Base-by-base conservation (phyloP, 2,797 vertebrate genomes). In the Furcifer pardalis region DNA sequence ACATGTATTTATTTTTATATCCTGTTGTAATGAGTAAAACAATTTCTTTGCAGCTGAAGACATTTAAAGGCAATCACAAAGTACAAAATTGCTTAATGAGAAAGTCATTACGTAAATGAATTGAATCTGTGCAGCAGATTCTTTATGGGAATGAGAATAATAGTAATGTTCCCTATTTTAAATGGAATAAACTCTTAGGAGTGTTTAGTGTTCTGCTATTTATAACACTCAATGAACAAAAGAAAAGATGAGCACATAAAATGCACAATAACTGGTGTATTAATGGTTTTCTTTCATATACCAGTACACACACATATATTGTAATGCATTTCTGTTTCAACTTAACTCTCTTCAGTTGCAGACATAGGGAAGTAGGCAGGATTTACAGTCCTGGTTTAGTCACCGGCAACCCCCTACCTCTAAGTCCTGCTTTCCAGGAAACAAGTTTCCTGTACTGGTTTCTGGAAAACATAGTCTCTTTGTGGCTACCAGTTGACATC, bases 21-120 rank as follows among this genome's bases (percentile, higher is more conserved):
- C 72, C 59, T 79, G 49, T 77, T 66, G 63, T 83, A 69, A 83
- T 42, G 62, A 83, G 82, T 8, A 66, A 68, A 76, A 56, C 82
- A 59, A 77, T 83, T 83, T 77, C 73, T 83, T 83, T 77, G 56
- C 66, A 35, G 59, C 74, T 46, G 63, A 84, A 78, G 52, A 73
- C 42, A 73, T 84, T 84, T 84, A 72, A 84, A 73, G 40, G 66
- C 68, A 84, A 84, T 84, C 76, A 79, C 10, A 52, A 63, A 59
- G 32, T 42, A 77, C 74, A 56, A 83, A 83, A 63, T 72, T 42
- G 32, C 68, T 84, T 72, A 84, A 84, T 79, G 76, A 84, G 83
- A 79, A 84, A 79, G 68, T 73, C 52, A 52, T 79, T 78, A 72
- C 46, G 62, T 23, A 71, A 79, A 79, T 79, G 76, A 49, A 84